Evolutionary conservation across 2,113 vertebrate species (phyloP).

Genomic region (Aythya baeri): DNA sequence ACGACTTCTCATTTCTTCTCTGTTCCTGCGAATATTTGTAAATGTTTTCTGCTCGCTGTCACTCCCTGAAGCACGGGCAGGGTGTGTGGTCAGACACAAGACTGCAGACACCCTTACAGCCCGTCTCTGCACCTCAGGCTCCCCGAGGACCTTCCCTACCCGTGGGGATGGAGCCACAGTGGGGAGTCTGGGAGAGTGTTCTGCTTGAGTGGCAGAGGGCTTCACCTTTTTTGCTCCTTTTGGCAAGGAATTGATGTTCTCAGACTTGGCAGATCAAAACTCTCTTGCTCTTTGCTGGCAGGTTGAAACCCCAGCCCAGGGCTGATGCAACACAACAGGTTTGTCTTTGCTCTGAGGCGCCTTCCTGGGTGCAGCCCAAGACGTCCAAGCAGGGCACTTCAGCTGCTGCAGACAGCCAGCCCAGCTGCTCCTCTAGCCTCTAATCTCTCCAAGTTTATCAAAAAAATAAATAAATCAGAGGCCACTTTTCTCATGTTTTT

Average conservation of each 20-base stretch:
- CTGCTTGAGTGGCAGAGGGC: background rate
- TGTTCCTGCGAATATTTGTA: background rate
- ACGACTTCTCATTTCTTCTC: background rate
- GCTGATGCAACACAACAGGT: background rate
- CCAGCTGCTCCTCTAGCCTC: accelerated
- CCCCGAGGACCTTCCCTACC: background rate
- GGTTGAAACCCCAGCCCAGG: background rate
- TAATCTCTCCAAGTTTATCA: background rate
- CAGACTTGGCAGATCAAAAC: background rate
- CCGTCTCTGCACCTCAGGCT: background rate
- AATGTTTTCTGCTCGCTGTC: background rate
- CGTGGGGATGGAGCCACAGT: accelerated
- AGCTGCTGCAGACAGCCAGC: background rate
- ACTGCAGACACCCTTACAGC: no score
- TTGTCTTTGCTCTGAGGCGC: background rate
- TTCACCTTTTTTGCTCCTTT: background rate
- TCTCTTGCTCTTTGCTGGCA: background rate
- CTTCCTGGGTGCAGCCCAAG: background rate
- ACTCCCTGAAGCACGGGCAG: background rate
- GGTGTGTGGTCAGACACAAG: accelerated
- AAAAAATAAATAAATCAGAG: background rate
- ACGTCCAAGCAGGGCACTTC: background rate
- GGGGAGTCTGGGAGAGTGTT: background rate
- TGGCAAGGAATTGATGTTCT: background rate
- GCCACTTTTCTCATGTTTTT: background rate